Conservation (phyloP, 2,888 invertebrate species). For the Phengaris arion region DNA sequence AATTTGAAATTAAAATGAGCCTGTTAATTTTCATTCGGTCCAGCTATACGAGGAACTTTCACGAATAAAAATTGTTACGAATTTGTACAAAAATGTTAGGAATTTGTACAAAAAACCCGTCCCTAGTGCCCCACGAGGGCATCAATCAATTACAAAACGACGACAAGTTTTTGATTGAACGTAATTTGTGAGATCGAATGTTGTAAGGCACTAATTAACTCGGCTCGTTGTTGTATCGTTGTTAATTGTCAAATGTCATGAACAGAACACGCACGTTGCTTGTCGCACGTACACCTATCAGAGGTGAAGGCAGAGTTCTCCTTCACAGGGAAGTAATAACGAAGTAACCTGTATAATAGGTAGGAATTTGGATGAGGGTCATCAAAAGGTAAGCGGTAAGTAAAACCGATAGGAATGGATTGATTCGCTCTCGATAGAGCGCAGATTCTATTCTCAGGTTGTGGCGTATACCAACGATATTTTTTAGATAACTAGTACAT, state of each 20-base stretch:
- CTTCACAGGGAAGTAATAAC: too few species aligned
- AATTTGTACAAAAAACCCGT: background rate
- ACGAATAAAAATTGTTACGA: constrained; percentile 2
- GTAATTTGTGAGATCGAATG: constrained; percentile 21
- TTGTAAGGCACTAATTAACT: background rate
- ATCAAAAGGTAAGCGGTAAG: too few species aligned
- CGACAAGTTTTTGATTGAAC: constrained; percentile 30
- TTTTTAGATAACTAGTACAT: too few species aligned
- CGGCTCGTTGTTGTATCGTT: background rate
- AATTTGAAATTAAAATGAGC: constrained; percentile 28
- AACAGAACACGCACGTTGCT: too few species aligned
- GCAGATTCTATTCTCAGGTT: too few species aligned
- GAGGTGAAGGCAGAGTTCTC: too few species aligned
- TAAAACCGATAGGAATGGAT: too few species aligned
- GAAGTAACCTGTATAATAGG: too few species aligned
- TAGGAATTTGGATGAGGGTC: too few species aligned
- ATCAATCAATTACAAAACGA: constrained; percentile 29
- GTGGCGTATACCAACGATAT: too few species aligned
- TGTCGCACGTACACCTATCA: too few species aligned
- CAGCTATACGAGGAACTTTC: background rate
- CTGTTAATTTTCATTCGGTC: constrained; percentile 18
- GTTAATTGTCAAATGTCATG: background rate
- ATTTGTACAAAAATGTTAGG: constrained; percentile 14
- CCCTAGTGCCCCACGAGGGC: constrained; percentile 20
- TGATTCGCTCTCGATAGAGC: too few species aligned